These are phyloP conservation scores for Zaprionus obscuricornis DNA, from an alignment of 2,888 invertebrate genomes.

Conservation along the genomic window DNA sequence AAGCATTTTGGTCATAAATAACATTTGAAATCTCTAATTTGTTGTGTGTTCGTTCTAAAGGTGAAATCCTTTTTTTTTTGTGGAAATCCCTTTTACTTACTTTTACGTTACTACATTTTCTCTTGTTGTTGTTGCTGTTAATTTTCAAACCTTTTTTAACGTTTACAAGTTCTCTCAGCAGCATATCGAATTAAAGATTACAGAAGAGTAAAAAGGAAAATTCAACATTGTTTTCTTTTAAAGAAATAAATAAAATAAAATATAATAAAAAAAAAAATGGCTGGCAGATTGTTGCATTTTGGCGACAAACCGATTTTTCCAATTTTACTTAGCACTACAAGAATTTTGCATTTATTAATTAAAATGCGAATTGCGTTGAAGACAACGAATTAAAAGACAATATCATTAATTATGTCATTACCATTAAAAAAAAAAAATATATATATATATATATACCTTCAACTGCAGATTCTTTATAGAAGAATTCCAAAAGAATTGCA, in stretches of 20 bases:
- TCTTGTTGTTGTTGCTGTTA: constrained; percentile 39
- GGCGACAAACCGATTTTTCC: no score
- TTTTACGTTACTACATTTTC: no score
- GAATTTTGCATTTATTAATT: no score
- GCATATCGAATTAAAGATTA: constrained; percentile 36
- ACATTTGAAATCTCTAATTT: constrained; percentile 81
- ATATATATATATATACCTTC: background rate
- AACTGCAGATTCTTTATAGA: constrained; percentile 36
- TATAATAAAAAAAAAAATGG: no score
- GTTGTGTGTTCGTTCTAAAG: constrained; percentile 71
- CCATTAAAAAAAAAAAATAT: constrained; percentile 64
- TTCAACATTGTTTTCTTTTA: background rate
- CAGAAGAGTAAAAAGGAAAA: constrained; percentile 4
- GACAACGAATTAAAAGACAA: constrained; percentile 83
- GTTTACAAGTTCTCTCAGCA: no score
- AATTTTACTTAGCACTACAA: no score
- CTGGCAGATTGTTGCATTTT: no score
- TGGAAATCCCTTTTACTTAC: constrained; percentile 50
- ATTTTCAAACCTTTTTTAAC: constrained; percentile 9
- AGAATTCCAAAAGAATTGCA: constrained; percentile 8
- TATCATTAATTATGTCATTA: constrained; percentile 83
- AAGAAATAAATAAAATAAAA: no score
- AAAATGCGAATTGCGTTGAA: constrained; percentile 67
- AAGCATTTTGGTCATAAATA: constrained; percentile 80
- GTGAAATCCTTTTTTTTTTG: constrained; percentile 76